Percentiles rank a stretch among this genome's conserved stretches.
Evolutionary conservation across 2,797 vertebrate species (phyloP).

Genomic region (Syngnathus acus): DNA sequence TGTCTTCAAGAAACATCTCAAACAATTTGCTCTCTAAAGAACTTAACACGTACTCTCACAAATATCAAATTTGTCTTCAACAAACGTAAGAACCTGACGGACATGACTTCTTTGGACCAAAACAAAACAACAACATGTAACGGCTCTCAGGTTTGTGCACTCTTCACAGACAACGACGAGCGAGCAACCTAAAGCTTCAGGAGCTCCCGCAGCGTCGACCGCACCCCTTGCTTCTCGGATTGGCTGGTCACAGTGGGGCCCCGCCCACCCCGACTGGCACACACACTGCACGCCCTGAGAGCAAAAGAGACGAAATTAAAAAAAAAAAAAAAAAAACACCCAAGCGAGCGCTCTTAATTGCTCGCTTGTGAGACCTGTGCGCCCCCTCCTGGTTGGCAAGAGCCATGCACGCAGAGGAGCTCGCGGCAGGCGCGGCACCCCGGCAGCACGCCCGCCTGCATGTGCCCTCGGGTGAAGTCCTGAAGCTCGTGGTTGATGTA

Average conservation of each 20-base stretch:
- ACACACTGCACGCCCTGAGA: conserved; percentile 77
- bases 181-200: background rate
- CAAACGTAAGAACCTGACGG: no score
- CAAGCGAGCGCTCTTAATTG: background rate
- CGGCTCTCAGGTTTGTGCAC: no score
- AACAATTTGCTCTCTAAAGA: no score
- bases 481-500: conserved; percentile 98
- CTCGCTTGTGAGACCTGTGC: conserved; percentile 47
- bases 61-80: no score
- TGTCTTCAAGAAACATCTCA: no score
- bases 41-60: no score
- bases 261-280: conserved; percentile 85
- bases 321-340: background rate
- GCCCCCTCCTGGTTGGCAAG: conserved; percentile 76
- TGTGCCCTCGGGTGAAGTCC: conserved; percentile 91
- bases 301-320: no score
- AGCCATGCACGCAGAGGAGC: conserved; percentile 84
- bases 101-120: no score
- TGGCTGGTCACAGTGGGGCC: conserved; percentile 84
- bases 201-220: conserved; percentile 42
- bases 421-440: conserved; percentile 89
- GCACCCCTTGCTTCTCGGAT: conserved; percentile 31
- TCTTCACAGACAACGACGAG: no score
- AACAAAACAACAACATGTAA: no score
- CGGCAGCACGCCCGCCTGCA: conserved; percentile 89